Base-by-base conservation (phyloP, 2,113 vertebrate genomes). In the Seriola dumerili region DNA sequence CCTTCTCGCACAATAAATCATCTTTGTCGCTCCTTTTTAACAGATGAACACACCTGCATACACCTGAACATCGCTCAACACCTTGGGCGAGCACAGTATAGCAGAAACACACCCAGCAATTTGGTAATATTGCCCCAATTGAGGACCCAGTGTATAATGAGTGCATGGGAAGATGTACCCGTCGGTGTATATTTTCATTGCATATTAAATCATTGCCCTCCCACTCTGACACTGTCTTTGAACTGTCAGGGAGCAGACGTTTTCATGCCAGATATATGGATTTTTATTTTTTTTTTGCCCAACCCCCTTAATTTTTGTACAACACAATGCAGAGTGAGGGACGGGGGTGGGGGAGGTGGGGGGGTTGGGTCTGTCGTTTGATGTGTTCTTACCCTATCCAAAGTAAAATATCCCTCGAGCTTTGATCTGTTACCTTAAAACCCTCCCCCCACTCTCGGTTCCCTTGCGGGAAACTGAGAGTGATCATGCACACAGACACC, bases 361-460 rank as follows among this genome's bases (percentile, higher is more conserved):
- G 1, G 42, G 40, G n/a, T 42, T 48, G 42, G 77, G 14, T 40
- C 59, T 62, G 79, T 72, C 62, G 85, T 94, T 94, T 94, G 93
- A 94, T 94, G 92, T 94, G 85, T 87, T 92, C 85, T 86, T 92
- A 90, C 85, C 59, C 84, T 17, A 81, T 85, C 81, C 71, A 71
- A 87, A 91, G 73, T 87, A 88, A 83, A 92, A 93, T 85, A 93
- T 85, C 84, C 84, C 68, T 64, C 46, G 0, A 34, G 80, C 93
- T 94, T 94, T 94, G 92, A 94, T 89, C 91, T 92, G 88, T 80
- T 88, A 87, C 84, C 85, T 87, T 81, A 80, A 90, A 78, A 66
- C 68, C 70, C 68, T 32, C 17, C 61, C 4, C 16, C 34, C 44
- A 40, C 8, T 29, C 38, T 68, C 14, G 48, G 46, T 70, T 84